Conservation (phyloP, 2,888 invertebrate genomes). For the Argyresthia goedartella region DNA sequence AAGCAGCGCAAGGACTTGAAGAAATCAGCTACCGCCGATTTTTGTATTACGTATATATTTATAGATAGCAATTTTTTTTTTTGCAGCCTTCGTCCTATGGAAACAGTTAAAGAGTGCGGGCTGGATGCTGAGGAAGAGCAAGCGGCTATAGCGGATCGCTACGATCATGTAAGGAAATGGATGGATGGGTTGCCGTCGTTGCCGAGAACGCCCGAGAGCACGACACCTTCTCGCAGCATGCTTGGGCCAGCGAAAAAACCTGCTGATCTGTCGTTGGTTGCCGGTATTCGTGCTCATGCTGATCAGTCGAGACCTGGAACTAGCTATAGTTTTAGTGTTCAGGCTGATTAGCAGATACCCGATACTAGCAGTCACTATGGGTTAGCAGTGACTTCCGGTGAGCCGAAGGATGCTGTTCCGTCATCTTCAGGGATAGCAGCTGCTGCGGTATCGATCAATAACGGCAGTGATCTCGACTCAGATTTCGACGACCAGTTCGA, state of each 20-base stretch:
- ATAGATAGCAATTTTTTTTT: neutral
- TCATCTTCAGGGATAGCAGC: neutral
- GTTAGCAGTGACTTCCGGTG: neutral
- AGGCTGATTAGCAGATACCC: neutral
- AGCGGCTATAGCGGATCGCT: neutral
- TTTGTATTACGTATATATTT: neutral
- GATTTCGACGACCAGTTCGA: neutral
- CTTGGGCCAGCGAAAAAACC: neutral
- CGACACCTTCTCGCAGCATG: neutral
- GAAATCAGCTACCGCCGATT: neutral
- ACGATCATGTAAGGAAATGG: neutral
- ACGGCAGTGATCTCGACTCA: neutral
- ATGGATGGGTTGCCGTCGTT: neutral
- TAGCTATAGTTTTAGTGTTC: neutral
- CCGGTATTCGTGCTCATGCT: neutral
- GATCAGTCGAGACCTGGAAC: neutral
- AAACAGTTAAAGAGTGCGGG: neutral
- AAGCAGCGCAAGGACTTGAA: neutral
- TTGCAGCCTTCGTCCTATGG: neutral
- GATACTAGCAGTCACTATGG: neutral
- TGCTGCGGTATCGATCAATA: neutral
- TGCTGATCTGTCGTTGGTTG: neutral
- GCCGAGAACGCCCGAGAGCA: neutral
- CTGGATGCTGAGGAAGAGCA: neutral
- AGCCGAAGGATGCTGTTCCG: neutral